Evolutionary conservation across 2,888 invertebrate species (phyloP), one percentile per base, ranked within the genome.

Genomic region (Caenorhabditis macrosperma): DNA sequence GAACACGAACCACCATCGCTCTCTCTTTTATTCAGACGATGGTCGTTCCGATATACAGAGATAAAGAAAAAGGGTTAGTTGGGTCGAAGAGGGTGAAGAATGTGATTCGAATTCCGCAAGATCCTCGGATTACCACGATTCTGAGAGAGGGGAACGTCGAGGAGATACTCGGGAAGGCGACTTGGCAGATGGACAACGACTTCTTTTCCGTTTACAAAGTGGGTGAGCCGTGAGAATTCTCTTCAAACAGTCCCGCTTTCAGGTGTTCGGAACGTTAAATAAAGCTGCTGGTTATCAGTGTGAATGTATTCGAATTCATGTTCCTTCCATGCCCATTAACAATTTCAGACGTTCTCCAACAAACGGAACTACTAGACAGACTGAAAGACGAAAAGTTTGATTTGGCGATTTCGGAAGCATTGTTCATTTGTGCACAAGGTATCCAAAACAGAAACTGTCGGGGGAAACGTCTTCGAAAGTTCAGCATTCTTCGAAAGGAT

Each of bases 11-110:
- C 22, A 5, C 15, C 22, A 20, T 7, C n/a, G n/a, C 20, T 33
- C 4, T 5, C 22, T 20, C 41, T n/a, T n/a, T n/a, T n/a, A n/a
- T 71, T 24, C 17, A 76, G 76, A 68, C 68, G 30, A 68, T 76
- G 76, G 26, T 76, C 2, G 68, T 76, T 24, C 76, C 76, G 4
- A 54, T 48, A 7, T 63, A 22, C 6, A 22, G 67, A 50, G 48
- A 76, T 9, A n/a, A 15, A 3, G 67, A 76, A 24, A 76, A 68
- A 17, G 26, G 63, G 20, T 15, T 68, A 5, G 57, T 68, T 28
- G 76, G 76, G 3, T 68, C 76, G 33, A 76, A 76, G 50, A 76
- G 68, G 54, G 68, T 76, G 4, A 63, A 57, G 20, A 76, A 68
- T 9, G 57, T 76, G 9, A 41, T 63, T 15, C 12, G 57, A 63